A percentile compares a stretch with the other conserved stretches of the same genome.
Evolutionary conservation across 2,797 vertebrate genomes (phyloP).

Genomic region (Euthynnus affinis): DNA sequence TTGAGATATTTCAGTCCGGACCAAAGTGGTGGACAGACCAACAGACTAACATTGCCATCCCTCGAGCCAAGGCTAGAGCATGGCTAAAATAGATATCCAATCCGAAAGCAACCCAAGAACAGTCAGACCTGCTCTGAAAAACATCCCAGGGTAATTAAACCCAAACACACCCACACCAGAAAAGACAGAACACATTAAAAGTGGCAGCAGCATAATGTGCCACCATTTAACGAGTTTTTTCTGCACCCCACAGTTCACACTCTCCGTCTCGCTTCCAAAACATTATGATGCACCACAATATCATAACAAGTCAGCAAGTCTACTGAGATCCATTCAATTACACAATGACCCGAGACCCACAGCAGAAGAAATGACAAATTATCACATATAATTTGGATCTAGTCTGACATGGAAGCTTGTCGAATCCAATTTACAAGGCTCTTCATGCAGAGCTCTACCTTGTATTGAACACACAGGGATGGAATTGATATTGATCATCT

Average conservation of each 20-base stretch:
- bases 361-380: background rate
- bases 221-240: slow-evolving; percentile 19
- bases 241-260: slow-evolving; percentile 9
- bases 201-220: slow-evolving; percentile 17
- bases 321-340: background rate
- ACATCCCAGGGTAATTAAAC: background rate
- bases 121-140: background rate
- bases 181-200: background rate
- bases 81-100: background rate
- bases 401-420: too few relatives aligned
- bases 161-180: background rate
- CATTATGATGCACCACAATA: background rate
- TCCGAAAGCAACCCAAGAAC: background rate
- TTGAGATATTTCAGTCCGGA: too few relatives aligned
- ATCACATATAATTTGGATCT: background rate
- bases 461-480: too few relatives aligned
- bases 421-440: too few relatives aligned
- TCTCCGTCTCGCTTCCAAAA: background rate
- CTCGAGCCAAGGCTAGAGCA: too few relatives aligned
- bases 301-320: background rate
- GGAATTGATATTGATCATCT: background rate
- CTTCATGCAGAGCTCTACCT: too few relatives aligned
- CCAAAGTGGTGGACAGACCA: background rate
- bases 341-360: background rate
- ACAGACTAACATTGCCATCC: background rate